Evolutionary conservation across 92 coral and sea anemone genomes (phyloP).

Genomic region (Phenganax marumi): DNA sequence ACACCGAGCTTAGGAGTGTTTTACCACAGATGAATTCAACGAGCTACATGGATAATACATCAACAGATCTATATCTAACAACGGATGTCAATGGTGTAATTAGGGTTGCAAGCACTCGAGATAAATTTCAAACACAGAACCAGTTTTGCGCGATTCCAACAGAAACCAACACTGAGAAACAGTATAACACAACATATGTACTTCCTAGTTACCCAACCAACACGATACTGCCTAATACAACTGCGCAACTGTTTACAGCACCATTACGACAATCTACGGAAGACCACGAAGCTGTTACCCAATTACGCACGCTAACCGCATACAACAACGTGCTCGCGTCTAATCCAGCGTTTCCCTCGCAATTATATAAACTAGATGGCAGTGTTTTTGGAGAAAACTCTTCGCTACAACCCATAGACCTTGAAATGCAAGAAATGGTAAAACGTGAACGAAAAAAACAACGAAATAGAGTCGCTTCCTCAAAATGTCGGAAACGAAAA

Average conservation of each 20-base stretch:
- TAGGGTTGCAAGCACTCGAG: slow-evolving; percentile 66
- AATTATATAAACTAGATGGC: slow-evolving; percentile 67
- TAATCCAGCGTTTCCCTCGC: slow-evolving; percentile 46
- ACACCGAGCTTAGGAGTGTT: slow-evolving; percentile 62
- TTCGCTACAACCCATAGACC: slow-evolving; percentile 82
- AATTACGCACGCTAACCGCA: slow-evolving; percentile 77
- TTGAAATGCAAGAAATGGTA: slow-evolving; percentile 96
- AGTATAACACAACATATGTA: slow-evolving; percentile 64
- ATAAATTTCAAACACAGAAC: slow-evolving; percentile 43
- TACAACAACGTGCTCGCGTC: slow-evolving; percentile 73
- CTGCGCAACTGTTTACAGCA: slow-evolving; percentile 58
- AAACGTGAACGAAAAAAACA: slow-evolving; percentile 97
- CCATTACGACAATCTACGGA: slow-evolving; percentile 65
- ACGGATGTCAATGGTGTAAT: slow-evolving; percentile 61
- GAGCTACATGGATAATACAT: slow-evolving; percentile 68
- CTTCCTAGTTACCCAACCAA: slow-evolving; percentile 73
- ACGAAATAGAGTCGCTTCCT: slow-evolving; percentile 96
- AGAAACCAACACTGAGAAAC: slow-evolving; percentile 69
- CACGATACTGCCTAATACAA: slow-evolving; percentile 39
- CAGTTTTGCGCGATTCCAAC: slow-evolving; percentile 50
- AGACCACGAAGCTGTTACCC: slow-evolving; percentile 59
- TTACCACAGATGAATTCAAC: slow-evolving; percentile 30
- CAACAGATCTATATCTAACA: slow-evolving; percentile 79
- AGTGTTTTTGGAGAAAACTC: slow-evolving; percentile 74
- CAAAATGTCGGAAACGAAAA: slow-evolving; percentile 93